Evolutionary conservation across 2,113 vertebrate genomes (phyloP).

Genomic region (Raja brachyura): DNA sequence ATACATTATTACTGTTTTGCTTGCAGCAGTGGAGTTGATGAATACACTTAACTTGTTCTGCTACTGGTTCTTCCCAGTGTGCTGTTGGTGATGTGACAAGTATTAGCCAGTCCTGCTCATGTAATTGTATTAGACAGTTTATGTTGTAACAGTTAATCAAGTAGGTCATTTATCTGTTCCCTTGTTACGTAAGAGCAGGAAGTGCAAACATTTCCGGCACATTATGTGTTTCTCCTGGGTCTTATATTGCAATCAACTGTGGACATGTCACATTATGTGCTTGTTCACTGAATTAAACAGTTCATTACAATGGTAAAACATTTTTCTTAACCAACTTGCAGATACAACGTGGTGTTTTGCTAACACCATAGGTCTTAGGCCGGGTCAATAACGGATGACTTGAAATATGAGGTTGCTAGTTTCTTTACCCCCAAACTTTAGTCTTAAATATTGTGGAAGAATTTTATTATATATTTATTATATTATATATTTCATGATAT

Average conservation of each 20-base stretch:
- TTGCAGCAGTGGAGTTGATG: background rate
- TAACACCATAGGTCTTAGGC: background rate
- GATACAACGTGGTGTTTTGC: background rate
- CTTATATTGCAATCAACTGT: background rate
- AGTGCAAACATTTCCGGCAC: conserved; percentile 15
- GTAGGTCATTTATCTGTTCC: conserved; percentile 1
- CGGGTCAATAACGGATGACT: background rate
- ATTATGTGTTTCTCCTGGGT: background rate
- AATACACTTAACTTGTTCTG: background rate
- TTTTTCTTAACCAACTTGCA: background rate
- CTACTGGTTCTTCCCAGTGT: background rate
- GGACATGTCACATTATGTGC: background rate
- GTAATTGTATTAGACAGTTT: background rate
- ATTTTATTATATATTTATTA: too few species aligned
- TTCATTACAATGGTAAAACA: conserved; percentile 4
- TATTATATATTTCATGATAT: too few species aligned
- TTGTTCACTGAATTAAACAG: conserved; percentile 17
- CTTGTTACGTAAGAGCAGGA: conserved; percentile 9
- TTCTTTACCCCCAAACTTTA: background rate
- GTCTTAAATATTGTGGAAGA: background rate
- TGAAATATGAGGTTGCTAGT: background rate
- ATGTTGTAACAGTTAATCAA: background rate
- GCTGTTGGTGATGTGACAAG: background rate
- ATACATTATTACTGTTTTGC: background rate
- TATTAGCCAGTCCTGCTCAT: background rate